Evolutionary conservation across 37 sponge, comb jelly and placozoan genomes (phyloP), one percentile per base, ranked within the genome.

Genomic region (Aplysina aerophoba): DNA sequence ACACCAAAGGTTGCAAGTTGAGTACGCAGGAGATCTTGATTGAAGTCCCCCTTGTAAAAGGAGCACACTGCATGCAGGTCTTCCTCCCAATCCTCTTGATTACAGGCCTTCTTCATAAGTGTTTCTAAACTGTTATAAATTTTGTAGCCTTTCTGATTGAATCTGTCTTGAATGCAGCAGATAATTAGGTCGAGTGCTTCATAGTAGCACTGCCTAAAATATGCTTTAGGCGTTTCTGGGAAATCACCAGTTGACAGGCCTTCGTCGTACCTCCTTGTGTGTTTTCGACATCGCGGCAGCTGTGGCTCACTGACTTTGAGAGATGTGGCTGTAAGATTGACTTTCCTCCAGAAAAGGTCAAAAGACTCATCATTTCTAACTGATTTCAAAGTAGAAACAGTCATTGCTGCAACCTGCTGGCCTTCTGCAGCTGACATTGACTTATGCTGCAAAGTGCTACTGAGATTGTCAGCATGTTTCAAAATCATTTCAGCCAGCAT

Each of bases 341-440:
- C 19, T 58, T 58, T 58, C 19, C 19, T 19, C 60, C 60, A 58
- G 60, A 58, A 16, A 19, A 58, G 60, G 60, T 58, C 16, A 19
- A 58, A 58, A 21, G 60, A 58, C 19, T 58, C 60, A 16, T 58
- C 60, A 58, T 58, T 58, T 58, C 60, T 16, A 21, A 58, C 19
- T 58, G 60, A 58, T 58, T 21, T 16, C 19, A 19, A 19, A 19
- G 60, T 58, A 58, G 16, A 16, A 58, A 58, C 19, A 19, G 19
- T 58, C 60, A 58, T 58, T 58, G 19, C 19, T 21, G 60, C 60
- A 58, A 58, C 19, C 16, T 58, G 60, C 19, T 58, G 60, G 19
- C 60, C 60, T 58, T 58, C 60, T 58, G 60, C 19, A 58, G 60
- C 60, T 21, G 60, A 58, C 19, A 58, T 58, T 58, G 60, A 58